These are phyloP conservation scores for Hexactinellida sp. DNA, from an alignment of 37 sponge, comb jelly and placozoan genomes.

Conservation along the genomic window DNA sequence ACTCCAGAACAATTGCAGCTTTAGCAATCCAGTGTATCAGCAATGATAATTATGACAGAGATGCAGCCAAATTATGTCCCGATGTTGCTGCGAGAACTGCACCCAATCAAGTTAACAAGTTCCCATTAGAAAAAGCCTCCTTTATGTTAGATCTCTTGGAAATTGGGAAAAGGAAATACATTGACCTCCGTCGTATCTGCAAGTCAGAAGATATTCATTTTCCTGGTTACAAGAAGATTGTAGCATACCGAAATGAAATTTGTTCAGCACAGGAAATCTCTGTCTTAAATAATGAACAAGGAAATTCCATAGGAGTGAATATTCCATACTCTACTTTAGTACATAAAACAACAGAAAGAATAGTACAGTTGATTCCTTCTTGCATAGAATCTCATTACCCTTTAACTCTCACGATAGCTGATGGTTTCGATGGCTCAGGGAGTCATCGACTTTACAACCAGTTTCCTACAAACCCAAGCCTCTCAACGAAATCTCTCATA, in stretches of 20 bases:
- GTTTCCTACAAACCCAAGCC: background rate
- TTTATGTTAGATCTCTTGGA: background rate
- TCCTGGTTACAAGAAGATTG: background rate
- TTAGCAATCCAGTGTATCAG: too few species aligned
- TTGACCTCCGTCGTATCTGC: background rate
- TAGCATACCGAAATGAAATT: background rate
- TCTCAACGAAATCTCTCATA: background rate
- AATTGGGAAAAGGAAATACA: conserved; percentile 8
- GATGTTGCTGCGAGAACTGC: too few species aligned
- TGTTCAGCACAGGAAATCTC: background rate
- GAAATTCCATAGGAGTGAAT: too few species aligned
- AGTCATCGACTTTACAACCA: background rate
- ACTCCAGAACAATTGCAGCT: too few species aligned
- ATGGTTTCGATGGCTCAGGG: background rate
- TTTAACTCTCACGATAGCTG: background rate
- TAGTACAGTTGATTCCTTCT: too few species aligned
- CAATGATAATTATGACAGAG: too few species aligned
- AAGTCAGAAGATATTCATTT: background rate
- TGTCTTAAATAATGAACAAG: background rate
- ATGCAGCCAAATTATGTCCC: too few species aligned
- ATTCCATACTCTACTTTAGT: too few species aligned
- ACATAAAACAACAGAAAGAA: too few species aligned
- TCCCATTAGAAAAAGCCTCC: background rate
- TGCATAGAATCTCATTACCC: background rate
- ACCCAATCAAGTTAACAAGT: too few species aligned